Conservation (phyloP, 2,888 invertebrate species). For the Leistus spinibarbis region DNA sequence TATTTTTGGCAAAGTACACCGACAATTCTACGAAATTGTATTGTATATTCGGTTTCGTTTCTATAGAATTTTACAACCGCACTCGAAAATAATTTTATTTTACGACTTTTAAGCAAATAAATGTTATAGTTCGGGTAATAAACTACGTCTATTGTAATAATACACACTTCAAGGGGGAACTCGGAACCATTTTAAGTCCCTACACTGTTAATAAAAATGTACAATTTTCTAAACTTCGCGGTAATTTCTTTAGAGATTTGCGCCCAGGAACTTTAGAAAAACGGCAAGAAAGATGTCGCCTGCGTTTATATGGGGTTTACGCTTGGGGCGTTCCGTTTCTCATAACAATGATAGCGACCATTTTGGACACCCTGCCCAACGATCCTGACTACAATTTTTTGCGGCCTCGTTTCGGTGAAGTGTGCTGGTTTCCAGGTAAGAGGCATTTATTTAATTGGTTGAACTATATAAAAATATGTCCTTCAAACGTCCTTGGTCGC, state of each 20-base stretch:
- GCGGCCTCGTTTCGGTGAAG: conserved; percentile 79
- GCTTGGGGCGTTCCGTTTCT: conserved; percentile 85
- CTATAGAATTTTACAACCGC: too few species aligned
- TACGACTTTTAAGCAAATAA: too few species aligned
- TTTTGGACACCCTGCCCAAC: conserved; percentile 72
- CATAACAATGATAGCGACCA: conserved; percentile 75
- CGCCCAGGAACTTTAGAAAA: conserved; percentile 84
- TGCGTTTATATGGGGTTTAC: conserved; percentile 80
- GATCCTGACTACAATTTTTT: conserved; percentile 65
- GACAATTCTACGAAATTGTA: too few species aligned
- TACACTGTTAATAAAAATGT: too few species aligned
- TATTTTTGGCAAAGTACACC: too few species aligned
- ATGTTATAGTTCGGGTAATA: too few species aligned
- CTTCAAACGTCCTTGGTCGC: not conserved
- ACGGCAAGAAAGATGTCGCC: conserved; percentile 80
- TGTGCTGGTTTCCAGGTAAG: conserved; percentile 84
- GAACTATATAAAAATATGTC: not conserved
- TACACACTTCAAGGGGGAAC: too few species aligned
- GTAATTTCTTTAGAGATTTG: conserved; percentile 76
- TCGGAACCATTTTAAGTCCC: too few species aligned
- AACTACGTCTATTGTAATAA: too few species aligned
- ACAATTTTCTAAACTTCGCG: too few species aligned
- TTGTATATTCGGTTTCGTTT: too few species aligned
- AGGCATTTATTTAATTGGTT: conserved; percentile 44
- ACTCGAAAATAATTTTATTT: too few species aligned